These are phyloP conservation scores for Novumbra hubbsi DNA, from an alignment of 2,797 vertebrate genomes.

Conservation along the genomic window DNA sequence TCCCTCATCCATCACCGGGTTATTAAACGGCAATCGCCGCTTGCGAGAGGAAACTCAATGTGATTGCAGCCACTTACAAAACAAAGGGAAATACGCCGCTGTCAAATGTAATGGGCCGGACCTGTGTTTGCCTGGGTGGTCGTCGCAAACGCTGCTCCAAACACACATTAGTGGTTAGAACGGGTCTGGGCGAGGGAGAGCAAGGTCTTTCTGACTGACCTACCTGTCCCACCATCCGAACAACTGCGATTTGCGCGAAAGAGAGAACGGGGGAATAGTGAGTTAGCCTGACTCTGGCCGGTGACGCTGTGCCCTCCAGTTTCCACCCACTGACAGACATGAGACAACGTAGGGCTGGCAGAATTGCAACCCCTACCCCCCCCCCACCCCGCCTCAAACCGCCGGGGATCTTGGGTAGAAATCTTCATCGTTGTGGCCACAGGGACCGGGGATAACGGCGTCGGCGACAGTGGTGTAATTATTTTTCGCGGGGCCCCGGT, in stretches of 20 bases:
- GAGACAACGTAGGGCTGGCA: constrained; percentile 1
- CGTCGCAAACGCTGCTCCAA: constrained; percentile 35
- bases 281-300: constrained; percentile 2
- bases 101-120: constrained; percentile 40
- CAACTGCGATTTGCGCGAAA: background rate
- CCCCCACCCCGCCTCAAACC: constrained; percentile 41
- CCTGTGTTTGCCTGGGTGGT: constrained; percentile 20
- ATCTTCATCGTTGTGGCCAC: constrained; percentile 72
- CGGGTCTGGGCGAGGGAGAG: constrained; percentile 22
- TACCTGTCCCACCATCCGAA: background rate
- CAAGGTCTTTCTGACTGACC: no score
- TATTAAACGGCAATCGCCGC: constrained; percentile 56
- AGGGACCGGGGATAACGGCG: constrained; percentile 63
- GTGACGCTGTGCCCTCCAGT: constrained; percentile 8
- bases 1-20: constrained; percentile 51
- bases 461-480: constrained; percentile 68
- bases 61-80: constrained; percentile 57
- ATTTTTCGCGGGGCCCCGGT: constrained; percentile 65
- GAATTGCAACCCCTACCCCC: background rate
- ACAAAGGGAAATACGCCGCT: constrained; percentile 42
- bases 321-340: background rate
- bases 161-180: constrained; percentile 45
- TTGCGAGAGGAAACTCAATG: constrained; percentile 37
- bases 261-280: background rate
- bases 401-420: constrained; percentile 48